Evolutionary conservation across 2,888 invertebrate genomes (phyloP).

Genomic region (Nycteola revayana): DNA sequence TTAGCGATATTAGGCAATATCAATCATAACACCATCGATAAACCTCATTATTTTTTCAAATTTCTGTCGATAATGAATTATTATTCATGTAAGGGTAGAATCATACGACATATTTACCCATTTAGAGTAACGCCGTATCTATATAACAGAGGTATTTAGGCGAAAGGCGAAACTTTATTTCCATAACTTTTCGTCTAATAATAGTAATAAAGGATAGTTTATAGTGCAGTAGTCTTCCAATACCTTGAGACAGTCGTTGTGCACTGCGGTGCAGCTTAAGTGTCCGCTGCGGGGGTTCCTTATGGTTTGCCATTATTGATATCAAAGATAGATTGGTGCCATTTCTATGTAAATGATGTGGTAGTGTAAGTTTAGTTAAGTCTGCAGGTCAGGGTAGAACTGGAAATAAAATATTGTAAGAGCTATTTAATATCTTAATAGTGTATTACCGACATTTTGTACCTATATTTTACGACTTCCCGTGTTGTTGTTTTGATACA

Average conservation of each 20-base stretch:
- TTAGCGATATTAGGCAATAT: conserved; percentile 78
- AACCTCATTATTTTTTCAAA: conserved; percentile 51
- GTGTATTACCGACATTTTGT: conserved; percentile 58
- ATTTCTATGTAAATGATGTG: conserved; percentile 78
- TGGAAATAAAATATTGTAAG: conserved; percentile 75
- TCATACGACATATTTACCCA: conserved; percentile 53
- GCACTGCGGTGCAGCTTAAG: conserved; percentile 49
- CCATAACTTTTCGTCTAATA: conserved; percentile 64
- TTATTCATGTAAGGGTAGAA: conserved; percentile 43
- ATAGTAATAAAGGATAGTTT: conserved; percentile 68
- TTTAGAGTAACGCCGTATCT: conserved; percentile 57
- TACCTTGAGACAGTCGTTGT: conserved; percentile 66
- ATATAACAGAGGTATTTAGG: conserved; percentile 48
- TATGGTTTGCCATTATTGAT: conserved; percentile 81
- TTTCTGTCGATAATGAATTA: conserved; percentile 41
- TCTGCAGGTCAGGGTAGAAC: conserved; percentile 80
- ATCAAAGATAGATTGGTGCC: conserved; percentile 83
- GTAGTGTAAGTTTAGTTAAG: conserved; percentile 79
- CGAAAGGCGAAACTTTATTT: conserved; percentile 48
- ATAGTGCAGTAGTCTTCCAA: conserved; percentile 81
- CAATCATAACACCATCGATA: conserved; percentile 64
- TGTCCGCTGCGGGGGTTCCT: conserved; percentile 76
- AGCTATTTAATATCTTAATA: conserved; percentile 55
- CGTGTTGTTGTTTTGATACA: conserved; percentile 62
- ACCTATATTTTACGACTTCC: conserved; percentile 55